phyloP scores from a whole-genome alignment of 2,888 invertebrate genomes.

The Oscheius sp. region DNA sequence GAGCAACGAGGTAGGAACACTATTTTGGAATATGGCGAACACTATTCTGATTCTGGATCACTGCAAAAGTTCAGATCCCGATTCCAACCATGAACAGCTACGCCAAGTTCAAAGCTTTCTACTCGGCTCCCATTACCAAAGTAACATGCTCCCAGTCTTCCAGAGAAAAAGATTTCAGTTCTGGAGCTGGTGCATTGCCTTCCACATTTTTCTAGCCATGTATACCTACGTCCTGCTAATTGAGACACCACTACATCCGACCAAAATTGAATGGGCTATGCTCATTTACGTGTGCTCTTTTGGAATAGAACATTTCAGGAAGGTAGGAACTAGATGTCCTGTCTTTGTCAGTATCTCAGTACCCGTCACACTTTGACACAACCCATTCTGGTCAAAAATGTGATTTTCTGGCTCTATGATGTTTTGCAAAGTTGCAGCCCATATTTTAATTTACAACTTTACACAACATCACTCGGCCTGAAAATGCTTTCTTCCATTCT shows the following conservation, averaged over 20 bases:
- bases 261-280: slow-evolving; percentile 65
- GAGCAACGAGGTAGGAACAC: neutral
- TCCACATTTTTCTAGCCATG: slow-evolving; percentile 63
- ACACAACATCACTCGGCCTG: too few species aligned
- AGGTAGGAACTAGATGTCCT: slow-evolving; percentile 46
- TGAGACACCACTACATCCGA: slow-evolving; percentile 52
- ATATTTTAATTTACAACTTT: too few species aligned
- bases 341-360: neutral
- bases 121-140: slow-evolving; percentile 92
- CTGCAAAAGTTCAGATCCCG: neutral
- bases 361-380: neutral
- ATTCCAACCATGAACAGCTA: slow-evolving; percentile 45
- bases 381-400: neutral
- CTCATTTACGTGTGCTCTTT: slow-evolving; percentile 64
- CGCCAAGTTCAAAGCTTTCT: slow-evolving; percentile 87
- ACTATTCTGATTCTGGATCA: neutral
- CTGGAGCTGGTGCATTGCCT: slow-evolving; percentile 66
- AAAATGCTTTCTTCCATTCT: too few species aligned
- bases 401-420: too few species aligned
- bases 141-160: neutral
- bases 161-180: slow-evolving; percentile 42
- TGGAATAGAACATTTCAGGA: slow-evolving; percentile 69
- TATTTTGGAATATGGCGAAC: neutral
- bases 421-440: too few species aligned
- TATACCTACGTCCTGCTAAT: slow-evolving; percentile 70